Evolutionary conservation across 2,888 invertebrate species (phyloP), one percentile per base, ranked within the genome.

Genomic region (Trissonchulus latispiculum): DNA sequence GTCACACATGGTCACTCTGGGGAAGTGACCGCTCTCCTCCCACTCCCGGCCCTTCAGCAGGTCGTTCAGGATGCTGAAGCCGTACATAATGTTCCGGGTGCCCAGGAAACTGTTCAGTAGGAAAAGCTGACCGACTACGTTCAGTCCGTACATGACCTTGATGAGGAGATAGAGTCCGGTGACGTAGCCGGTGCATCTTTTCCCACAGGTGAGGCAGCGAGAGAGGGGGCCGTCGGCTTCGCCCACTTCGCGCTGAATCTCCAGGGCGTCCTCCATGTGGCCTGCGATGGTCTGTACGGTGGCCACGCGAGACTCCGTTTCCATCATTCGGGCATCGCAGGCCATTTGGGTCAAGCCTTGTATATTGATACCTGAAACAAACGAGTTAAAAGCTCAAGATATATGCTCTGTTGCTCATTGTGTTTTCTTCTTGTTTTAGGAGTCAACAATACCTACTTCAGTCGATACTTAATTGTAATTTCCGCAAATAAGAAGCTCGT

Each of bases 331-430:
- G 18, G 82, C 82, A 76, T 86, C 81, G 76, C 82, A 83, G 29
- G 82, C 83, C 82, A 83, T 83, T 77, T 83, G 83, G 35, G 83
- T 81, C 72, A 83, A 78, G 67, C 80, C 79, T 76, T 83, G 83
- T 73, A 86, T 84, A 80, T 86, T 85, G 78, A 86, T 83, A 59
- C 82, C 82, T 86, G 72, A 15, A 79, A 71, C 3, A n/a, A 70
- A 29, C 3, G 15, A 62, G 8, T 62, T 3, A 8, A 3, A 62
- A 29, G 23, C 48, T 48, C 8, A 48, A 15, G n/a, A n/a, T n/a
- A n/a, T n/a, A n/a, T n/a, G n/a, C n/a, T n/a, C n/a, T n/a, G n/a
- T n/a, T n/a, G n/a, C n/a, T n/a, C n/a, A n/a, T n/a, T n/a, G n/a
- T n/a, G n/a, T n/a, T n/a, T n/a, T n/a, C n/a, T n/a, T n/a, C n/a